phyloP scores from a whole-genome alignment of 2,797 vertebrate species.

The Prionace glauca region DNA sequence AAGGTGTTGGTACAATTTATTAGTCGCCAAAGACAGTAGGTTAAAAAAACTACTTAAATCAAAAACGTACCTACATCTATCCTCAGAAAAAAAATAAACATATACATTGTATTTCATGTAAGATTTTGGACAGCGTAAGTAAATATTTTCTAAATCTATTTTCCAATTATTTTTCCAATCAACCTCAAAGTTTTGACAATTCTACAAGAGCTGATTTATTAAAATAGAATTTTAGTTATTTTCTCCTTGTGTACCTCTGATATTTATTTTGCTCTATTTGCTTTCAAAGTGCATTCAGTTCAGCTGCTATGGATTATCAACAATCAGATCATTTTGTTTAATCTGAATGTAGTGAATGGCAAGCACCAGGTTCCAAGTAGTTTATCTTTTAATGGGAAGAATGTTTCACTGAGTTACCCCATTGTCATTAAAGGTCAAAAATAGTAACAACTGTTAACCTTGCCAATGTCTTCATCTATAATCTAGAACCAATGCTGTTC shows the following conservation, averaged over 20 bases:
- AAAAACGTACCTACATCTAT: neutral
- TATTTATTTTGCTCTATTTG: neutral
- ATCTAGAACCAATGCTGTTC: neutral
- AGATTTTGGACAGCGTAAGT: neutral
- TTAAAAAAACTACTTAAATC: neutral
- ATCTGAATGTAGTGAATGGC: neutral
- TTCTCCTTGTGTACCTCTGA: neutral
- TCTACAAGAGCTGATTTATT: neutral
- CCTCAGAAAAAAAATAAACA: neutral
- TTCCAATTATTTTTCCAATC: neutral
- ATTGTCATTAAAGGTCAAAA: neutral
- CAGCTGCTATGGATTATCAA: neutral
- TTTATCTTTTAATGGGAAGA: slow-evolving; percentile 28
- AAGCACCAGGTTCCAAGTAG: neutral
- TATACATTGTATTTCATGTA: neutral
- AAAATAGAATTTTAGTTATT: neutral
- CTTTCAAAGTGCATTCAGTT: slow-evolving; percentile 10
- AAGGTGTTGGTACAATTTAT: neutral
- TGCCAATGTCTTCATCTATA: neutral
- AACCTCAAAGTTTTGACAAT: neutral
- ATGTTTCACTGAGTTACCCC: neutral
- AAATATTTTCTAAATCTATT: neutral
- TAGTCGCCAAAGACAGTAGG: neutral
- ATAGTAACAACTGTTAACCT: neutral
- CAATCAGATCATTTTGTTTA: neutral